Evolutionary conservation across 1,140 invertebrate species (phyloP), one percentile per base, ranked within the genome.

Genomic region (Hypothenemus hampei): DNA sequence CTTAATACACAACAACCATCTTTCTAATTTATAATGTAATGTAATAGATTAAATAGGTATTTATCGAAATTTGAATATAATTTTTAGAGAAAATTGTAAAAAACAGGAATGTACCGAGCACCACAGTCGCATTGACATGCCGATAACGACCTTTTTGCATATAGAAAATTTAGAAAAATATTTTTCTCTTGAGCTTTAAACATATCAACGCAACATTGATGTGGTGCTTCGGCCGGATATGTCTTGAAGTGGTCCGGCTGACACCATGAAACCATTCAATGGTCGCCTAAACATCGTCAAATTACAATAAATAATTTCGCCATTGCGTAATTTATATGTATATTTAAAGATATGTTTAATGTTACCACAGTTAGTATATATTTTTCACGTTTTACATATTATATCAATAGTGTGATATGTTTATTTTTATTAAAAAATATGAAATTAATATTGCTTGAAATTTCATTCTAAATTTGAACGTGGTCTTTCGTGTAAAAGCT

Each of bases 231-330:
- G 59, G 62, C 64, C 66, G 62, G 69, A 72, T 72, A 72, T 72
- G 69, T 72, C 65, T 70, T 57, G 69, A 72, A 72, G 70, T 71
- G 69, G 69, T 71, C 69, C 65, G 62, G 68, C 66, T 49, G 49
- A 48, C 59, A 55, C 57, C 61, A 45, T 59, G n/a, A n/a, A n/a
- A n/a, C 45, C 35, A 20, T 29, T n/a, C 10, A 22, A 41, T 52
- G 58, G 50, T 49, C 57, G 65, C 63, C 62, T 51, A 61, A 67
- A 68, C 65, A 61, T 62, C 66, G 66, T 62, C 65, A 66, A 66
- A 70, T 67, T 69, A 65, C 60, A 20, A 31, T 22, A 45, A 59
- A 49, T 21, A 37, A 37, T n/a, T n/a, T n/a, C n/a, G n/a, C n/a
- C n/a, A n/a, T n/a, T n/a, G n/a, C n/a, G n/a, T n/a, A n/a, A n/a